These are phyloP conservation scores for Muscicapa comitata DNA, from an alignment of 2,797 vertebrate species.

Conservation along the genomic window DNA sequence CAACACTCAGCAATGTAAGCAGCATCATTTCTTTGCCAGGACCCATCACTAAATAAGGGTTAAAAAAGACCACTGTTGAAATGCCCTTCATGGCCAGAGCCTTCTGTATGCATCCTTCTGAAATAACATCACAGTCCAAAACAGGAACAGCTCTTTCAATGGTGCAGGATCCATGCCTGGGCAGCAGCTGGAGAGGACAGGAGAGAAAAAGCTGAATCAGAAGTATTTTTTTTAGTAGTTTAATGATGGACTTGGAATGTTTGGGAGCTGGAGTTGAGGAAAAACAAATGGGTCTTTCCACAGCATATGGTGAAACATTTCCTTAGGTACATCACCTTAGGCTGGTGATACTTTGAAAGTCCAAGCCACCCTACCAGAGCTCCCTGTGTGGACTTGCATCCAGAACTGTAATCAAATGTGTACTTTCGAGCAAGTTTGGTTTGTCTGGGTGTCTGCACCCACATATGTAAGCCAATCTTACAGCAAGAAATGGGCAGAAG, in stretches of 20 bases:
- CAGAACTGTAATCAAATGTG: not conserved
- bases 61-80: not conserved
- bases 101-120: constrained; percentile 9
- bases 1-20: not conserved
- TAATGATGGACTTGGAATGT: not conserved
- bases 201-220: constrained; percentile 35
- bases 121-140: constrained; percentile 44
- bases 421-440: not conserved
- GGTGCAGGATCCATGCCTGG: not conserved
- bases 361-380: not conserved
- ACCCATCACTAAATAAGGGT: not conserved
- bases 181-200: not conserved
- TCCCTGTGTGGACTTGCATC: not conserved
- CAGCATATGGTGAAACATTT: not conserved
- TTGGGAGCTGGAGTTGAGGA: not conserved
- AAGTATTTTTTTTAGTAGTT: constrained; percentile 28
- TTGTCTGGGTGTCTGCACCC: not conserved
- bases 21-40: not conserved
- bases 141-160: constrained; percentile 29
- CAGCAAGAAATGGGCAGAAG: not conserved
- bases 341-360: not conserved
- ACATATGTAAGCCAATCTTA: not conserved
- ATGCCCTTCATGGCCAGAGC: not conserved
- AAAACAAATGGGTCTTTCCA: not conserved
- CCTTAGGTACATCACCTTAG: not conserved